Percentiles rank a stretch among this genome's conserved stretches.
phyloP scores from a whole-genome alignment of 1,140 invertebrate genomes.

The Propsilocerus akamusi region DNA sequence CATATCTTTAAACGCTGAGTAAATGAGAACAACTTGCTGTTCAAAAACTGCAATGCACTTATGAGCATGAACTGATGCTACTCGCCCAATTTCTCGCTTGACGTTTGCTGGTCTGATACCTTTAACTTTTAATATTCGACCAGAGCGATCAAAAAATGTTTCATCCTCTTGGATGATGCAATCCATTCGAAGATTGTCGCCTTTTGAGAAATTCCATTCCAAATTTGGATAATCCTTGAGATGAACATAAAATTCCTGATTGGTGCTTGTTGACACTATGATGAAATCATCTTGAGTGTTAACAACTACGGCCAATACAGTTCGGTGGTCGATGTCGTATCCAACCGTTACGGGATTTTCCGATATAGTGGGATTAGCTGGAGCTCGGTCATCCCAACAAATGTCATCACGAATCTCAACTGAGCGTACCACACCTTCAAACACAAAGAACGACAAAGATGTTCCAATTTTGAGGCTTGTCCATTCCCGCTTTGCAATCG shows the following conservation, averaged over 20 bases:
- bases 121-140: constrained; percentile 14
- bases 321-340: neutral
- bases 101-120: constrained; percentile 12
- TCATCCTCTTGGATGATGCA: constrained; percentile 17
- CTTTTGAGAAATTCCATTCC: constrained; percentile 2
- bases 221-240: neutral
- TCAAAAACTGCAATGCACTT: constrained; percentile 9
- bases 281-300: neutral
- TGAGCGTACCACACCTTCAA: neutral
- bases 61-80: constrained; percentile 11
- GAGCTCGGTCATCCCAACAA: neutral
- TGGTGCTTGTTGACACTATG: neutral
- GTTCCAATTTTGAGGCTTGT: neutral
- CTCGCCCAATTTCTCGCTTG: constrained; percentile 8
- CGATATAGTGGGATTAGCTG: neutral
- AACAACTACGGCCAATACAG: neutral
- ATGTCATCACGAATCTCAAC: neutral
- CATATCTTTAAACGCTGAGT: constrained; percentile 6
- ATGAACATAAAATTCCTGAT: neutral
- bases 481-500: neutral
- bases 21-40: constrained; percentile 12
- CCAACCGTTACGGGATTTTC: neutral
- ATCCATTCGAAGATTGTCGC: constrained; percentile 13
- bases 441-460: neutral
- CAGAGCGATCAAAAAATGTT: constrained; percentile 13